A percentile compares a stretch with the other conserved stretches of the same genome.
Evolutionary conservation across 1,140 invertebrate species (phyloP).

Genomic region (Asobara japonica): DNA sequence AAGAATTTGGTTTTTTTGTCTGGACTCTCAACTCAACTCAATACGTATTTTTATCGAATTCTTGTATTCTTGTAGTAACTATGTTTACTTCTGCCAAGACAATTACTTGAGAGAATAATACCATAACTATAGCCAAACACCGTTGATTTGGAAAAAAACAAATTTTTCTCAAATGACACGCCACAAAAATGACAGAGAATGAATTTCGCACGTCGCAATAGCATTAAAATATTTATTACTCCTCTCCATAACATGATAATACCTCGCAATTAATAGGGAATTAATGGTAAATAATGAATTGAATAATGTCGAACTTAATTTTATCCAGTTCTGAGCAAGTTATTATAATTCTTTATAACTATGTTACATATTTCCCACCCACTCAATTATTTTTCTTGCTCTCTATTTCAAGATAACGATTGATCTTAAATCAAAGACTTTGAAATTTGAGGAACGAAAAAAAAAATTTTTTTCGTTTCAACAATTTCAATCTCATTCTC

Average conservation of each 20-base stretch:
- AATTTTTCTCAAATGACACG: too few relatives aligned
- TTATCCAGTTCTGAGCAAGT: constrained; percentile 55
- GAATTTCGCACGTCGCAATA: too few relatives aligned
- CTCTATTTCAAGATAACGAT: background rate
- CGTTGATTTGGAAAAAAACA: too few relatives aligned
- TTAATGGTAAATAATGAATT: constrained; percentile 37
- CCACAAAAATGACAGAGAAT: too few relatives aligned
- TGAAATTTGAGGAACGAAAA: background rate
- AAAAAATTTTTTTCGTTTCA: background rate
- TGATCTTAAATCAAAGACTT: too few relatives aligned
- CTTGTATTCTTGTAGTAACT: too few relatives aligned
- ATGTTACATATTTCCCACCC: constrained; percentile 42
- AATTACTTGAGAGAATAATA: too few relatives aligned
- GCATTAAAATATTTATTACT: constrained; percentile 52
- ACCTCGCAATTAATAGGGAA: constrained; percentile 39
- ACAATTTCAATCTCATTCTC: background rate
- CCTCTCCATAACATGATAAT: constrained; percentile 44
- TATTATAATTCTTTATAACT: constrained; percentile 45
- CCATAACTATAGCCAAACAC: too few relatives aligned
- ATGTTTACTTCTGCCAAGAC: too few relatives aligned
- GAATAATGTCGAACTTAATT: constrained; percentile 44
- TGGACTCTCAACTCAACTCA: too few relatives aligned
- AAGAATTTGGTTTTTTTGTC: too few relatives aligned
- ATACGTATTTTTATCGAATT: too few relatives aligned
- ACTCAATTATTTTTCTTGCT: background rate